phyloP scores from a whole-genome alignment of 2,113 vertebrate genomes.

The Caranx ignobilis region DNA sequence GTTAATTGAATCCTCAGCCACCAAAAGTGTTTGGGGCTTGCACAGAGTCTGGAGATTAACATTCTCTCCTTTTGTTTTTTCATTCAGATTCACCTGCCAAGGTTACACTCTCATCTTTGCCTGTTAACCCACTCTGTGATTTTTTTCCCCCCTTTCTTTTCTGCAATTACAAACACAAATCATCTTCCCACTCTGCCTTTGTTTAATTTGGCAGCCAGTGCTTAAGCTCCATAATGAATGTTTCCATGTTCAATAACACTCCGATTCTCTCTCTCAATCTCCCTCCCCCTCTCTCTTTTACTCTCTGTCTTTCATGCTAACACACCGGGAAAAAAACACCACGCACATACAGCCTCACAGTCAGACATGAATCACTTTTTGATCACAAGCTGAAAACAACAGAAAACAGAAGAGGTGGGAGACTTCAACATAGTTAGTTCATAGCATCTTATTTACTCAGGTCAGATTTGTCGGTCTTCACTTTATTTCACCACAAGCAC shows the following conservation, averaged over 20 bases:
- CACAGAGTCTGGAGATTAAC: conserved; percentile 54
- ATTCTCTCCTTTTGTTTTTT: conserved; percentile 50
- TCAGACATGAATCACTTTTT: conserved; percentile 77
- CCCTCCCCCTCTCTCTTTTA: background rate
- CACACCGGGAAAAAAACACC: conserved; percentile 28
- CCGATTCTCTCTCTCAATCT: conserved; percentile 1
- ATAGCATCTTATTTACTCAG: conserved; percentile 26
- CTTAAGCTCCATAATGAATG: conserved; percentile 69
- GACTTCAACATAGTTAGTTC: conserved; percentile 23
- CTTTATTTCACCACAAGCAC: conserved; percentile 9
- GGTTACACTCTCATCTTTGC: conserved; percentile 46
- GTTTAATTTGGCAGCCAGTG: conserved; percentile 67
- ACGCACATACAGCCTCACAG: conserved; percentile 33
- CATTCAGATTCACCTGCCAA: conserved; percentile 68
- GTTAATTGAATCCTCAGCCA: conserved; percentile 70
- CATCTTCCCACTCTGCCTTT: conserved; percentile 48
- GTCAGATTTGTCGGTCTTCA: conserved; percentile 38
- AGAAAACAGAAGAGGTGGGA: conserved; percentile 27
- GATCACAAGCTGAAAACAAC: conserved; percentile 58
- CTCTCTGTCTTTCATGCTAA: conserved; percentile 29
- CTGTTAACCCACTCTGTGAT: conserved; percentile 16
- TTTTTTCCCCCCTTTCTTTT: conserved; percentile 31
- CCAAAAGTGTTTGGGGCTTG: conserved; percentile 26
- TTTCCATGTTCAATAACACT: conserved; percentile 61
- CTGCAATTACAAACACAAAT: conserved; percentile 68